Evolutionary conservation across 2,888 invertebrate genomes (phyloP).

Genomic region (Leptopterna dolabrata): DNA sequence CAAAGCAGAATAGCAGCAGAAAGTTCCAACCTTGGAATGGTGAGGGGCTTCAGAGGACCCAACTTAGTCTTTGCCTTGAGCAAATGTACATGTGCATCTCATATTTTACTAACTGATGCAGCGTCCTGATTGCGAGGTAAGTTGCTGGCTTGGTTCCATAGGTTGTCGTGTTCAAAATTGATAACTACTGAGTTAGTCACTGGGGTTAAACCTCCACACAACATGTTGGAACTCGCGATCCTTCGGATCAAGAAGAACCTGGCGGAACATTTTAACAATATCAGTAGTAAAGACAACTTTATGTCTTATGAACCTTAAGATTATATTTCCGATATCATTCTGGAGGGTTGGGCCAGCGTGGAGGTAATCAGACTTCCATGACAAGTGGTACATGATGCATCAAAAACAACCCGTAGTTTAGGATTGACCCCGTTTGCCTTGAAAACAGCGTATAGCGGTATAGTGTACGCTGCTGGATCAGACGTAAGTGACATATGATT

Average conservation of each 20-base stretch:
- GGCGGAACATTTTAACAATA: constrained; percentile 19
- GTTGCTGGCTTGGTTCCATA: constrained; percentile 59
- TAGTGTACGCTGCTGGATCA: neutral
- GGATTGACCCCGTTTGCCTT: constrained; percentile 63
- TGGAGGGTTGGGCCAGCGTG: constrained; percentile 65
- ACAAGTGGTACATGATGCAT: constrained; percentile 24
- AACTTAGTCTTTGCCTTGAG: too few relatives aligned
- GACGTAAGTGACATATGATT: neutral
- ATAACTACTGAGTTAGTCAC: neutral
- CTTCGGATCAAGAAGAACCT: too few relatives aligned
- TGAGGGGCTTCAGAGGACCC: too few relatives aligned
- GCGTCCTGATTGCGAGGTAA: constrained; percentile 55
- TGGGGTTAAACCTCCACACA: constrained; percentile 4
- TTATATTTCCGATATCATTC: constrained; percentile 64
- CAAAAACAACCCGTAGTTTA: constrained; percentile 64
- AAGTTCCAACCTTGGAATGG: too few relatives aligned
- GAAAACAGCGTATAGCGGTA: constrained; percentile 64
- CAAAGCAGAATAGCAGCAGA: too few relatives aligned
- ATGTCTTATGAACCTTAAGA: neutral
- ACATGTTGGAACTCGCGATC: too few relatives aligned
- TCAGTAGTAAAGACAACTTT: neutral
- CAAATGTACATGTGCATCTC: too few relatives aligned
- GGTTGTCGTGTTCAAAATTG: too few relatives aligned
- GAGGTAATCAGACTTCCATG: constrained; percentile 35
- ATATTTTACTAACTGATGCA: constrained; percentile 59